Base-by-base conservation (phyloP, 2,113 vertebrate genomes). In the Oryzias melastigma region DNA sequence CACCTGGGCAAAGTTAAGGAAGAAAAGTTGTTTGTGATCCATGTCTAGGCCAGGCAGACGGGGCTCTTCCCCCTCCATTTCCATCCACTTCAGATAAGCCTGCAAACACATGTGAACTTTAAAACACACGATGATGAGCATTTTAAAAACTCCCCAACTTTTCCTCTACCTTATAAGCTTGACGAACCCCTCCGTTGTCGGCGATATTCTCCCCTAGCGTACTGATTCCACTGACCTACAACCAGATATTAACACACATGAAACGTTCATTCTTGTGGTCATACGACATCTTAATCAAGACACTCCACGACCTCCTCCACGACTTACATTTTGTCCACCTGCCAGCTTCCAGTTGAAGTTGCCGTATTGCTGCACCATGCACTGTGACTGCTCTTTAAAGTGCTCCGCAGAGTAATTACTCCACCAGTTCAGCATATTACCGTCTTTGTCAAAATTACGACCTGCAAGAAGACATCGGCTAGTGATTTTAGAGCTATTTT, bases 381-480 rank as follows among this genome's bases (percentile, higher is more conserved):
- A 99, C 42, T 92, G 91, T 0, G 97, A 95, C 80, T 95, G 95
- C 27, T 95, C 90, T 77, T 91, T 94, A 83, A 99, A 99, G 70
- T 94, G 94, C 73, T 90, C 91, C 0, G 95, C 94, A 0, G 95
- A 99, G 89, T 92, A 96, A 81, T 97, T 96, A 74, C 95, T 98
- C 96, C 97, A 99, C 97, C 97, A 98, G 76, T 98, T 95, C 50
- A 94, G 79, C 96, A 98, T 95, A 67, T 98, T 99, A 17, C 97
- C 95, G 0, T 97, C 91, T 75, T 95, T 94, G 87, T 99, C 96
- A 24, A 96, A 99, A 85, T 98, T 98, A 29, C 95, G 91, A 4
- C 97, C 97, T 99, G 86, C n/a, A 51, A n/a, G 22, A 58, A 42
- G 17, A 85, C 60, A 67, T 1, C 41, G 58, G 18, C 8, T 10